A percentile compares a stretch with the other conserved stretches of the same genome.
Evolutionary conservation across 2,888 invertebrate genomes (phyloP).

Genomic region (Agapetus fuscipes): DNA sequence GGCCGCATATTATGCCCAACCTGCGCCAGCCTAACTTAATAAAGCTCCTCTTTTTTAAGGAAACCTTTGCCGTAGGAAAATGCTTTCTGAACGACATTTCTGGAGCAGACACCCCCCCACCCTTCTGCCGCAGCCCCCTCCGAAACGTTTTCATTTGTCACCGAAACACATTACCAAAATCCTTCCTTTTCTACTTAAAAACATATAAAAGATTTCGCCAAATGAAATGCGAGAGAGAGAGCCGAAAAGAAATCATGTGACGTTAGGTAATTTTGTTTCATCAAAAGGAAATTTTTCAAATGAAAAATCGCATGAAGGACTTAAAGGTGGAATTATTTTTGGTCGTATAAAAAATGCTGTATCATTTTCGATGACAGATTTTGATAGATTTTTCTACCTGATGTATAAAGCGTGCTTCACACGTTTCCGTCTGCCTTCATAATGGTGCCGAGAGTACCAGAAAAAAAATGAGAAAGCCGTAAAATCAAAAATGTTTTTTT

Average conservation of each 20-base stretch:
- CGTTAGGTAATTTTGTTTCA: background rate
- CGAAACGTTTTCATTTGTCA: background rate
- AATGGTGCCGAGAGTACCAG: no score
- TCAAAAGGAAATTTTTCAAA: background rate
- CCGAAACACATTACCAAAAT: background rate
- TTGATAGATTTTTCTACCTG: no score
- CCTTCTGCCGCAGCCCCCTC: background rate
- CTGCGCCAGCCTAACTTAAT: background rate
- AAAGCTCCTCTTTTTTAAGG: background rate
- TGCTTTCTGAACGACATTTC: background rate
- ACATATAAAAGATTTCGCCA: background rate
- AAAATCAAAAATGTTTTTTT: no score
- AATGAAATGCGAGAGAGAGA: background rate
- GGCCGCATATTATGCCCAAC: background rate
- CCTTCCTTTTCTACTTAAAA: background rate
- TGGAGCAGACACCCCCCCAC: background rate
- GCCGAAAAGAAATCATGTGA: background rate
- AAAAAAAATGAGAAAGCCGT: no score
- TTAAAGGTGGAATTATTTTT: no score
- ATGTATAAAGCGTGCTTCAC: no score
- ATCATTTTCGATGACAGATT: no score
- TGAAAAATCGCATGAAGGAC: no score
- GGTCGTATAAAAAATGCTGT: no score
- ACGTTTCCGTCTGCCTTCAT: no score
- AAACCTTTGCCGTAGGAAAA: conserved; percentile 3